These are phyloP conservation scores for Machaerirhynchus nigripectus DNA, from an alignment of 2,113 vertebrate genomes.

Conservation along the genomic window DNA sequence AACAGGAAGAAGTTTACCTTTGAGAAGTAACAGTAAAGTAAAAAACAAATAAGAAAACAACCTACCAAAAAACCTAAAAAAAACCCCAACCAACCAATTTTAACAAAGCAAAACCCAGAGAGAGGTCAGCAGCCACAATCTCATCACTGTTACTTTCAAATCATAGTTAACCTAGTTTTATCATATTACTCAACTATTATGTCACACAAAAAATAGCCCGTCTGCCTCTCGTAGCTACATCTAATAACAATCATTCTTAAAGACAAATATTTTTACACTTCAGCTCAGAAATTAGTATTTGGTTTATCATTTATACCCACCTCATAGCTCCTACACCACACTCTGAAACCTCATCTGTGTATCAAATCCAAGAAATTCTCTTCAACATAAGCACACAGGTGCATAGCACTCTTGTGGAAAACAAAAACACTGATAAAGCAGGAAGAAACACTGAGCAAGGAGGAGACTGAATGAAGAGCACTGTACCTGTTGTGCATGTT, in stretches of 20 bases:
- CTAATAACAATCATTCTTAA: neutral
- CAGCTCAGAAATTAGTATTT: neutral
- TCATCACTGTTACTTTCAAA: neutral
- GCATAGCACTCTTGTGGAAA: neutral
- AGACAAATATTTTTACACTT: neutral
- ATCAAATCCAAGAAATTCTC: neutral
- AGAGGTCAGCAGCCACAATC: neutral
- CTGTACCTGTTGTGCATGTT: rapidly evolving
- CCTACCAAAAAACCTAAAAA: neutral
- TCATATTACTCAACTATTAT: neutral
- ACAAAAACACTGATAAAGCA: neutral
- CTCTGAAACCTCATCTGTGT: neutral
- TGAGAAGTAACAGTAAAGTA: neutral
- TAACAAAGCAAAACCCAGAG: neutral
- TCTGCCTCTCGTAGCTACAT: neutral
- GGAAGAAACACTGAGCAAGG: neutral
- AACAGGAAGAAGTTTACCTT: neutral
- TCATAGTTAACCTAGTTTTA: neutral
- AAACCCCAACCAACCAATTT: neutral
- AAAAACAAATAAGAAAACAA: neutral
- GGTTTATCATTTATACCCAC: neutral
- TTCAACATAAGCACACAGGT: rapidly evolving
- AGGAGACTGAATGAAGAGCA: neutral
- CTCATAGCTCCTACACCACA: neutral
- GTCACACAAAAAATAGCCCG: neutral